Conservation (phyloP, 2,797 vertebrate species). For the Mormyrus proboscirostris region DNA sequence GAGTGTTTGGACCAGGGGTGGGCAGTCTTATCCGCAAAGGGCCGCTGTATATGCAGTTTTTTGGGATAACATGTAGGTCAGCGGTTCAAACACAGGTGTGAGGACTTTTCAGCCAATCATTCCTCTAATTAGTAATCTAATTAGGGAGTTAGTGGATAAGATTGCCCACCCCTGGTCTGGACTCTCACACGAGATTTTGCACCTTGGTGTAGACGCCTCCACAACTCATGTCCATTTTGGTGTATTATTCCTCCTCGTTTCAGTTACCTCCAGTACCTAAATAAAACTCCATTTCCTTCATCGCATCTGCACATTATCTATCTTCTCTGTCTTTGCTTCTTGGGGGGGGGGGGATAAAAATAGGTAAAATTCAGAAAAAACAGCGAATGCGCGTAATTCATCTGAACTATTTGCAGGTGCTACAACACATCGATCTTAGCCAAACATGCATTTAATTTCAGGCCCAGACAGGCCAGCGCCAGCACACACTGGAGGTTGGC, state of each 20-base stretch:
- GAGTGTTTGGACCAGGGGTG: background rate
- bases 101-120: too few relatives aligned
- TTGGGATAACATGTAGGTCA: background rate
- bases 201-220: background rate
- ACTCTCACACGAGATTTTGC: background rate
- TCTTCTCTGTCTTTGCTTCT: background rate
- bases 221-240: background rate
- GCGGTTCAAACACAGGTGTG: too few relatives aligned
- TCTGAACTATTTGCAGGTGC: conserved; percentile 11
- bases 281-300: background rate
- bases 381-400: background rate
- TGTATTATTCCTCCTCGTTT: background rate
- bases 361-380: background rate
- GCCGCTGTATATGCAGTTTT: too few relatives aligned
- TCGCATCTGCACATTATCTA: background rate
- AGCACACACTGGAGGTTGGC: background rate
- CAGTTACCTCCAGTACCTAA: background rate
- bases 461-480: background rate
- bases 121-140: too few relatives aligned
- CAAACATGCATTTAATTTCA: background rate
- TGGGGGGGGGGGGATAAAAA: background rate
- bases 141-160: too few relatives aligned
- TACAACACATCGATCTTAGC: conserved; percentile 3
- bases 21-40: too few relatives aligned
- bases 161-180: background rate